Conservation (phyloP, 2,113 vertebrate genomes). For the Tapirus terrestris region DNA sequence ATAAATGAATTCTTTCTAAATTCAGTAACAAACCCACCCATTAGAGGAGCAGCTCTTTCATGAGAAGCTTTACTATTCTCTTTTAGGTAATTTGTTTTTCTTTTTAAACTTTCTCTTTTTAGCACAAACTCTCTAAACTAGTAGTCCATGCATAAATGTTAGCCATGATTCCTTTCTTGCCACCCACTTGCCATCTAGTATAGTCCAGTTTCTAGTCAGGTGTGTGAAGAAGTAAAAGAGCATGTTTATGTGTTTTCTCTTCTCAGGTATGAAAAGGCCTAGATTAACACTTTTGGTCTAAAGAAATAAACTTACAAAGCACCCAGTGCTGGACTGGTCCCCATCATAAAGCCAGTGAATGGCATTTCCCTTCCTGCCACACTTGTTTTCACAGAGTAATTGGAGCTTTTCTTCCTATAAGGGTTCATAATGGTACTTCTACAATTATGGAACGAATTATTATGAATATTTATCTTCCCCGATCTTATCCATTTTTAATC, state of each 20-base stretch:
- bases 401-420: background rate
- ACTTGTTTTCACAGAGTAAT: conserved; percentile 1
- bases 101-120: conserved; percentile 40
- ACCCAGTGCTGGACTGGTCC: background rate
- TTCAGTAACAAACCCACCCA: background rate
- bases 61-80: background rate
- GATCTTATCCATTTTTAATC: background rate
- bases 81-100: conserved; percentile 9
- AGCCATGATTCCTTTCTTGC: background rate
- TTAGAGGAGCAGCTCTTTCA: background rate
- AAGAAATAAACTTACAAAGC: conserved; percentile 38
- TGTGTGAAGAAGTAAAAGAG: conserved; percentile 33
- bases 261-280: background rate
- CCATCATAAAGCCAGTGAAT: background rate
- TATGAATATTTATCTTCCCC: background rate
- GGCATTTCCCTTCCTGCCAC: background rate
- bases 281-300: conserved; percentile 40
- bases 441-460: background rate
- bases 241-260: conserved; percentile 17
- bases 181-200: conserved; percentile 13
- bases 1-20: background rate
- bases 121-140: conserved; percentile 36
- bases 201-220: conserved; percentile 30
- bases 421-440: background rate
- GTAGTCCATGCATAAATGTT: background rate